Conservation (phyloP, 2,888 invertebrate species). For the Callosobruchus maculatus region DNA sequence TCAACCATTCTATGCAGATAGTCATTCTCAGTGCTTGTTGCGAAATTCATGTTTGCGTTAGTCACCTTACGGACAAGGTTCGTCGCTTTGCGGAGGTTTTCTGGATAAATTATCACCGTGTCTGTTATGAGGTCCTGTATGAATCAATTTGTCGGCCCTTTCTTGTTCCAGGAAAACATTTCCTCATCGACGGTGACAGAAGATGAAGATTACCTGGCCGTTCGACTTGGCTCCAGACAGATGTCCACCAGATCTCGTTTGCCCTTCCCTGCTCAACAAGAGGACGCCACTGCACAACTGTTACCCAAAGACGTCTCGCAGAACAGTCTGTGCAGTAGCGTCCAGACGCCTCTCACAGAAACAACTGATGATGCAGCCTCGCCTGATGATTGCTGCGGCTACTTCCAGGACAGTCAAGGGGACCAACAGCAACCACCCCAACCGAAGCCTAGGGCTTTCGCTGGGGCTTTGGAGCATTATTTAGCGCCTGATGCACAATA, state of each 20-base stretch:
- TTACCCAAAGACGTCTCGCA: slow-evolving; percentile 43
- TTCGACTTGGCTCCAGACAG: slow-evolving; percentile 55
- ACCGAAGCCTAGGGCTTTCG: slow-evolving; percentile 26
- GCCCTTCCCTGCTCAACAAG: slow-evolving; percentile 51
- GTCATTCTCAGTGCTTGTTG: too few species aligned
- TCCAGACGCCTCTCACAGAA: slow-evolving; percentile 48
- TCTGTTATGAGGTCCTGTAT: too few species aligned
- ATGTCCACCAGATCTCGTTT: slow-evolving; percentile 59
- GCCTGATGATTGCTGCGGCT: slow-evolving; percentile 42
- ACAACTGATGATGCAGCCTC: slow-evolving; percentile 46
- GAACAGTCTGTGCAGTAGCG: slow-evolving; percentile 45
- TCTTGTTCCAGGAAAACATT: slow-evolving; percentile 32
- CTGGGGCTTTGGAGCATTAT: slow-evolving; percentile 24
- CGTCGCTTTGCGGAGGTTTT: too few species aligned
- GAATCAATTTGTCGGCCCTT: too few species aligned
- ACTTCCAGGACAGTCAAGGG: slow-evolving; percentile 37
- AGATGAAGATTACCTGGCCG: slow-evolving; percentile 58
- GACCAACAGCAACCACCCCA: slow-evolving; percentile 18
- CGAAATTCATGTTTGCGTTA: too few species aligned
- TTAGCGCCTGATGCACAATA: slow-evolving; percentile 63
- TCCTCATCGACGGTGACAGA: slow-evolving; percentile 40
- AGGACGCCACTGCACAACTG: slow-evolving; percentile 36
- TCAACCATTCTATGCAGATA: too few species aligned
- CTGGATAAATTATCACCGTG: too few species aligned
- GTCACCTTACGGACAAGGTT: too few species aligned